Evolutionary conservation across 2,113 vertebrate species (phyloP).

Genomic region (Tachuris rubrigastra): DNA sequence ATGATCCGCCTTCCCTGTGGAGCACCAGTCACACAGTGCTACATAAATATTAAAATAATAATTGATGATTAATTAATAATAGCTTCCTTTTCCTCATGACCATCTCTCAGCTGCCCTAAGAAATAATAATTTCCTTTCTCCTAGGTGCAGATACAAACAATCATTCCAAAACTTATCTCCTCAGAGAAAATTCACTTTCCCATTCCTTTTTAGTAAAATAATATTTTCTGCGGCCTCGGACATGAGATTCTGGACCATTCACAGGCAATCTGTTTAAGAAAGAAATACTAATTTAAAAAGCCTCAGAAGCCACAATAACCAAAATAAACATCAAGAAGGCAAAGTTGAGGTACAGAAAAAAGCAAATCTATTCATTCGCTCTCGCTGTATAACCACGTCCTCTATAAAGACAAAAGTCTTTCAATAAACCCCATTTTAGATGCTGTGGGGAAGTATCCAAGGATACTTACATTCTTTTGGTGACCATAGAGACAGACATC

Average conservation of each 20-base stretch:
- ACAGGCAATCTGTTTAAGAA: not conserved
- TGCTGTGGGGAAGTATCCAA: not conserved
- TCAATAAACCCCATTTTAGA: not conserved
- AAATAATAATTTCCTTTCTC: constrained; percentile 26
- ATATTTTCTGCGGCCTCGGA: not conserved
- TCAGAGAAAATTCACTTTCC: not conserved
- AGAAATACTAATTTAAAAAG: constrained; percentile 15
- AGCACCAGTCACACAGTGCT: constrained; percentile 13
- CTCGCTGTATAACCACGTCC: not conserved
- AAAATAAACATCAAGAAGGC: constrained; percentile 16
- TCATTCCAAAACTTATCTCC: not conserved
- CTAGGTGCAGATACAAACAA: constrained; percentile 29
- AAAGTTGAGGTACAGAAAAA: not conserved
- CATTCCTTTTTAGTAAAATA: not conserved
- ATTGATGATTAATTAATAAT: constrained; percentile 64
- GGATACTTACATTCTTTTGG: not conserved
- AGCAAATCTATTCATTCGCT: not conserved
- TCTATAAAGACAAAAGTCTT: not conserved
- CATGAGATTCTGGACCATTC: not conserved
- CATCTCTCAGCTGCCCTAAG: not conserved
- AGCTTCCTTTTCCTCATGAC: constrained; percentile 45
- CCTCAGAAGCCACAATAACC: constrained; percentile 4
- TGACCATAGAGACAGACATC: not conserved
- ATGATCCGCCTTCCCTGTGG: constrained; percentile 32
- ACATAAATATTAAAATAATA: constrained; percentile 65